These are phyloP conservation scores for Trididemnum clinides DNA, from an alignment of 23 tunicate species.

Conservation along the genomic window DNA sequence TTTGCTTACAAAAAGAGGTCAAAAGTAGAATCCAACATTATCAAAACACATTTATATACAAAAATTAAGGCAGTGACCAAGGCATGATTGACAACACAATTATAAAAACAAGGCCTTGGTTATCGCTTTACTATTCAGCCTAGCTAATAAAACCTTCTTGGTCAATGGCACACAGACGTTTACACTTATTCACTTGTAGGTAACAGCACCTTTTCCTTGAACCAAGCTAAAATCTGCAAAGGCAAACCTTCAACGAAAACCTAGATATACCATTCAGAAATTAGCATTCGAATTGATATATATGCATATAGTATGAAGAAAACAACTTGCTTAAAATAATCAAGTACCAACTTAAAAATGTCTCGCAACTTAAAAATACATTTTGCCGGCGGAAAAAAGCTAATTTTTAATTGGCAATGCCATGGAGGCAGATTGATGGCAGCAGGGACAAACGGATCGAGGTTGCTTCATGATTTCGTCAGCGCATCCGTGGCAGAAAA, in stretches of 20 bases:
- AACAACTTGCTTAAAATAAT: too few relatives aligned
- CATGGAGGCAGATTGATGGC: constrained; percentile 59
- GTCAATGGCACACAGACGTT: too few relatives aligned
- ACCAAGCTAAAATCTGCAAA: background rate
- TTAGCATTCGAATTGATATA: too few relatives aligned
- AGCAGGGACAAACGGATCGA: constrained; percentile 54
- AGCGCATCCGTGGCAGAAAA: constrained; percentile 81
- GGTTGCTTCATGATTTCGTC: constrained; percentile 30
- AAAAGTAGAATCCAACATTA: constrained; percentile 11
- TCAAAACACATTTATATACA: background rate
- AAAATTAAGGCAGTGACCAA: background rate
- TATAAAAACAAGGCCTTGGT: background rate
- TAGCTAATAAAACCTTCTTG: background rate
- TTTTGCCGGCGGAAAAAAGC: background rate
- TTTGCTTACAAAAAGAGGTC: background rate
- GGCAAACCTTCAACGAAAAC: too few relatives aligned
- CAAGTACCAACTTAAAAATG: background rate
- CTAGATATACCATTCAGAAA: too few relatives aligned
- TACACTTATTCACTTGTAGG: too few relatives aligned
- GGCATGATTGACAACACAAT: background rate
- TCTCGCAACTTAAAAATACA: background rate
- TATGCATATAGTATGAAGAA: background rate
- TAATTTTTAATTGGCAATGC: constrained; percentile 67
- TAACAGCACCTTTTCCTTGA: too few relatives aligned
- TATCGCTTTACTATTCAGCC: background rate